These are phyloP conservation scores for Phoronis australis DNA, from an alignment of 2,888 invertebrate species.

Conservation along the genomic window DNA sequence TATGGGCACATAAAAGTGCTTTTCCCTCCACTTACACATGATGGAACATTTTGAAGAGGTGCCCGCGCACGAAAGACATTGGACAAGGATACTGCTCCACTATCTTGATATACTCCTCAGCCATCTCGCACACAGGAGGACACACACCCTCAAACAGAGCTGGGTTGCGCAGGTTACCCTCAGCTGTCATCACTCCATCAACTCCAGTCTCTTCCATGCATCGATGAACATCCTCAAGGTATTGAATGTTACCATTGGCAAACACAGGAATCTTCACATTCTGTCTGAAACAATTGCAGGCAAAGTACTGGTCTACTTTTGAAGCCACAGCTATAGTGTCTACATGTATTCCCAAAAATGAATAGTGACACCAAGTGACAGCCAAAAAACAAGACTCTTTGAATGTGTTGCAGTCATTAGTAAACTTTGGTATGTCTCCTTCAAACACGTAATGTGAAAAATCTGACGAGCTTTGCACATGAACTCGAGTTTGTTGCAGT, in stretches of 20 bases:
- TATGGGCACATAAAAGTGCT: neutral
- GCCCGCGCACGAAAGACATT: slow-evolving; percentile 83
- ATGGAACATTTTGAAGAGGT: slow-evolving; percentile 93
- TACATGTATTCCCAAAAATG: no score
- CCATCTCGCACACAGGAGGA: slow-evolving; percentile 85
- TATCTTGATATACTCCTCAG: slow-evolving; percentile 78
- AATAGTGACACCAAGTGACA: no score
- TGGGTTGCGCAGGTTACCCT: slow-evolving; percentile 98
- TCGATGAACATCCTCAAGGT: slow-evolving; percentile 74
- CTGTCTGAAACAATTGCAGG: slow-evolving; percentile 67
- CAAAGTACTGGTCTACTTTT: no score
- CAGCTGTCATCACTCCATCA: slow-evolving; percentile 61
- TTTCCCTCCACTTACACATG: slow-evolving; percentile 62
- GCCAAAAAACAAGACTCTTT: no score
- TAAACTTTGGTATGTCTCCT: no score
- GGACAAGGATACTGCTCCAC: slow-evolving; percentile 81
- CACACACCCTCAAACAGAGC: slow-evolving; percentile 66
- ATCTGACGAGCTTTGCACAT: no score
- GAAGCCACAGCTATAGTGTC: no score
- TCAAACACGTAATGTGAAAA: no score
- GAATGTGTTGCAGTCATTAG: no score
- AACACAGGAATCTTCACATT: slow-evolving; percentile 86
- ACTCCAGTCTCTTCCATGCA: slow-evolving; percentile 82
- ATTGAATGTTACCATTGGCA: slow-evolving; percentile 96
- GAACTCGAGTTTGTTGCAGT: no score